Evolutionary conservation across 2,797 vertebrate genomes (phyloP), one percentile per base, ranked within the genome.

Genomic region (Hybognathus amarus): DNA sequence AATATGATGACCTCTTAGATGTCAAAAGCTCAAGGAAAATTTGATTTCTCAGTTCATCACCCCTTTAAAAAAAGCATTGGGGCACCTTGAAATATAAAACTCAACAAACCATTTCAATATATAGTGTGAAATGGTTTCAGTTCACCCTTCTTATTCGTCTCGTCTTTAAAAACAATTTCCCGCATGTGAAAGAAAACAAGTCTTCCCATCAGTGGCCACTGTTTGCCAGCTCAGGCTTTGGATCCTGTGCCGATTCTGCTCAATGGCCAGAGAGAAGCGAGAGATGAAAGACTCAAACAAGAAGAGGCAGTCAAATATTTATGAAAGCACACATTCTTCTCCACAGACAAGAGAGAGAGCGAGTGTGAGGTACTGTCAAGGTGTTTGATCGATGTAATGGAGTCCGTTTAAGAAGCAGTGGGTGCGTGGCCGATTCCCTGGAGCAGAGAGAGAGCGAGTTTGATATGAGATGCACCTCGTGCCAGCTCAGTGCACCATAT

Each of bases 401-500:
- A 84, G 85, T 84, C 75, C 70, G 59, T 87, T 88, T 88, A 87
- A 84, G 86, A 80, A 84, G 86, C 71, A 20, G 27, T 84, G 74
- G 71, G 83, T 87, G 86, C 33, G 30, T 77, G 92, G 93, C 90
- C 89, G 92, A 93, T 80, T 91, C 91, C 88, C 92, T 56, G 1
- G 88, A 91, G 93, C 88, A 84, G 69, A 87, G 18, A 82, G 82
- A 86, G 89, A 91, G 90, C 77, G 87, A 89, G 93, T 93, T 94
- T 94, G 94, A 94, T 94, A 90, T 94, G 93, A 94, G 94, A 95
- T 94, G 92, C 87, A 87, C 89, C 85, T 89, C 91, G 85, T 78
- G 89, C 92, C 82, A 92, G 89, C 90, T 83, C 89, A 82, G 87
- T 88, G 85, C 86, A 87, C 94, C 94, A 94, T 94, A 94, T 94